Evolutionary conservation across 2,797 vertebrate genomes (phyloP), one percentile per base, ranked within the genome.

Genomic region (Sarcoramphus papa): DNA sequence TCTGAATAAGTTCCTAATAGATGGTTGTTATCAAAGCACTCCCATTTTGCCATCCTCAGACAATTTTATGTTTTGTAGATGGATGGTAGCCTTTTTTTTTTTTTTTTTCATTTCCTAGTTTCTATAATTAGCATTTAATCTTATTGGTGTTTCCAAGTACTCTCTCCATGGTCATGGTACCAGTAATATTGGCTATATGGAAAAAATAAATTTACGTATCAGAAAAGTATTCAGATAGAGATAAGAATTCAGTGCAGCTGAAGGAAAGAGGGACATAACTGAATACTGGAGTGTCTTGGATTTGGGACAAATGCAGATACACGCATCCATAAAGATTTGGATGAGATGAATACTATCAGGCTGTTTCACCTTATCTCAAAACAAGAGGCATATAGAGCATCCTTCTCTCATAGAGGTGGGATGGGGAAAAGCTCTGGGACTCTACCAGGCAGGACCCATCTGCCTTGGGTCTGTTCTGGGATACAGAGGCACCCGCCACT

Each of bases 151-250:
- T 94, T 92, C 48, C 60, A 91, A 72, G 37, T 35, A 50, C n/a
- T 74, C 13, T 88, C 62, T 54, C 45, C 51, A 77, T 17, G 41
- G 31, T 90, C 51, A 35, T 21, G 12, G 14, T 70, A 60, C 18
- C 27, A 60, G 56, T 45, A 85, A 85, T 69, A 83, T 23, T 54
- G 14, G 10, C 24, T 68, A 57, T 41, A 68, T 11, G 11, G 57
- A 47, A 75, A 70, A 92, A 89, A 75, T 9, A 45, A 69, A 77
- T 50, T 63, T 83, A 40, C 35, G 93, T 92, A 75, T 84, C 67
- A 69, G 62, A 63, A 91, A 78, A 73, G 14, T 65, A 69, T 95
- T 95, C 47, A 45, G n/a, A 25, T 41, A 85, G 30, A 53, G 69
- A 76, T 89, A 96, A 84, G 50, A 82, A 79, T 62, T 78, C 56